Base-by-base conservation (phyloP, 2,113 vertebrate genomes). In the Cryptoleucopteryx plumbea region DNA sequence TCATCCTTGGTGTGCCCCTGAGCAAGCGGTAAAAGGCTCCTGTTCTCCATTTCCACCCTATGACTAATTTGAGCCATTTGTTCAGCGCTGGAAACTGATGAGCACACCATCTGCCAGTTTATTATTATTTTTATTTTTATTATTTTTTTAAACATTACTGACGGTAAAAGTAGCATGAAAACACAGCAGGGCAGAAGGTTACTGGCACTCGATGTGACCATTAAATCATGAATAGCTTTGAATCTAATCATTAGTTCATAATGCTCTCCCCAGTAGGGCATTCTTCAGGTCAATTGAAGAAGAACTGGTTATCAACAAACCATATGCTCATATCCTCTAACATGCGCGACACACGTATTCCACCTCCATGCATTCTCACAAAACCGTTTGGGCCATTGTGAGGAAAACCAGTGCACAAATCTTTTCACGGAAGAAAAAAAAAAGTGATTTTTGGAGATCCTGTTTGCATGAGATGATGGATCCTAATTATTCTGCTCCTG, bases 31-130 rank as follows among this genome's bases (percentile, higher is more conserved):
- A 93, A 93, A 86, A 90, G 34, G 16, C 26, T 96, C 61, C 85
- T 94, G 31, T 71, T 96, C 91, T 87, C 95, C 34, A 79, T 93
- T 96, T 97, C 90, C 22, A 77, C 43, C 58, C 87, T 96, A n/a
- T 94, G 81, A 93, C 86, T 98, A 96, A 97, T 95, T 93, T 70
- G 70, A 97, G 81, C 78, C 93, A 92, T 93, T 98, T 96, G 38
- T 83, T 96, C 65, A 74, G 59, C 29, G 11, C 27, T 83, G 84
- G 81, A 96, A 94, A 94, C 65, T 94, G 94, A 95, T 70, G 71
- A 94, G 65, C 66, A 79, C 45, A 58, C 79, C 80, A 95, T 68
- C 87, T 95, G 80, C 47, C 75, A 83, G n/a, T 79, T 97, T 66
- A 52, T 91, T 86, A 29, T 88, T 52, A 26, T 52, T 52, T 52